Conservation (phyloP, 2,888 invertebrate species). For the Sympetrum striolatum region DNA sequence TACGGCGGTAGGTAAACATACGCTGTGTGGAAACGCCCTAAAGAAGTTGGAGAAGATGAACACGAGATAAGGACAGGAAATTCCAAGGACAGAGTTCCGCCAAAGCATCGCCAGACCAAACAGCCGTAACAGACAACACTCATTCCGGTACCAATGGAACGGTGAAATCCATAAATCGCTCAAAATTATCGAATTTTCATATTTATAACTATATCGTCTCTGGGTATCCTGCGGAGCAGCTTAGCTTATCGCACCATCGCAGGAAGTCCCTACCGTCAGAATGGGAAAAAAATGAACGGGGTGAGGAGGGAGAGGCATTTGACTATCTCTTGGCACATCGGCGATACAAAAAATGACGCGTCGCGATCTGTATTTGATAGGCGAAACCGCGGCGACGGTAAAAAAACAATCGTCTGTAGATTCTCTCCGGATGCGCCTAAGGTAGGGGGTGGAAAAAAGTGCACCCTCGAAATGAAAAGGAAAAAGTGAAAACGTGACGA, state of each 20-base stretch:
- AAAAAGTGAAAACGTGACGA: neutral
- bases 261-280: neutral
- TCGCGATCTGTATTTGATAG: neutral
- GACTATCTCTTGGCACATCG: neutral
- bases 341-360: neutral
- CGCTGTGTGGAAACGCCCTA: neutral
- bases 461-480: neutral
- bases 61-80: neutral
- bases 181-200: too few relatives aligned
- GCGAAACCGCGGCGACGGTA: neutral
- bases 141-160: neutral
- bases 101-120: neutral
- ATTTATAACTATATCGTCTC: too few relatives aligned
- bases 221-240: too few relatives aligned
- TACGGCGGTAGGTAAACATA: neutral
- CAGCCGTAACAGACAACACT: neutral
- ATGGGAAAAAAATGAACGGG: neutral
- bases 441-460: neutral
- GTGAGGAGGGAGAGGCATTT: neutral
- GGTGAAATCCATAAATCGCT: too few relatives aligned
- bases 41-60: neutral
- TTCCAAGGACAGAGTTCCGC: neutral
- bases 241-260: neutral
- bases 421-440: neutral
- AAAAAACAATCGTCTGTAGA: neutral